A percentile compares a stretch with the other conserved stretches of the same genome.
phyloP scores from a whole-genome alignment of 2,888 invertebrate genomes.

The Ceriagrion tenellum region DNA sequence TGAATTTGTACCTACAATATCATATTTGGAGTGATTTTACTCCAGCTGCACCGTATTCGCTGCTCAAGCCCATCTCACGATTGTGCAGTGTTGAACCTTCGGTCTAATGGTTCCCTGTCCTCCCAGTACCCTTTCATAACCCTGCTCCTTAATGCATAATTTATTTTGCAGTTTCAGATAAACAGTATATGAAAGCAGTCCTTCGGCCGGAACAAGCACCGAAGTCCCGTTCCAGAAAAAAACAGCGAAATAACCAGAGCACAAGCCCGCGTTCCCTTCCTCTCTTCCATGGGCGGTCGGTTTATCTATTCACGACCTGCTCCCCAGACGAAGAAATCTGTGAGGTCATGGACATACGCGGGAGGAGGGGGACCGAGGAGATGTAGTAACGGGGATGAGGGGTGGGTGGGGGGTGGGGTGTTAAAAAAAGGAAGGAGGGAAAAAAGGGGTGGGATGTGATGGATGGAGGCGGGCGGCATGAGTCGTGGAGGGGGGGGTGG shows the following conservation, averaged over 20 bases:
- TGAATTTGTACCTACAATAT: too few relatives aligned
- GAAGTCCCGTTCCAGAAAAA: not conserved
- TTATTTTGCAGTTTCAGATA: too few relatives aligned
- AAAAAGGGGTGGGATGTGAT: not conserved
- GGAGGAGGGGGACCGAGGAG: not conserved
- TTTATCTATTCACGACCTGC: conserved; percentile 66
- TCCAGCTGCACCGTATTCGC: too few relatives aligned
- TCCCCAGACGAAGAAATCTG: conserved; percentile 64
- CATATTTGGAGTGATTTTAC: too few relatives aligned
- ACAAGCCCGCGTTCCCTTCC: not conserved
- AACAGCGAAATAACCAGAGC: not conserved
- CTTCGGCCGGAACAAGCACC: not conserved
- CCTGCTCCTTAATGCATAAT: too few relatives aligned
- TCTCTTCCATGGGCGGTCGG: not conserved
- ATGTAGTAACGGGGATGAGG: not conserved
- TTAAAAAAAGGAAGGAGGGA: not conserved
- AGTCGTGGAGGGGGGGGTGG: not conserved
- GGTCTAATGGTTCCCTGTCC: too few relatives aligned
- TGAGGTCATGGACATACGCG: conserved; percentile 49
- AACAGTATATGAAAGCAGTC: not conserved
- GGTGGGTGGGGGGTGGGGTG: not conserved
- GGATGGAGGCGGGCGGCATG: not conserved
- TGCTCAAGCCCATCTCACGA: too few relatives aligned
- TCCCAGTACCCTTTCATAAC: too few relatives aligned
- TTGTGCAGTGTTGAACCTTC: too few relatives aligned